Conservation (phyloP, 2,888 invertebrate species). For the Leptopterna dolabrata region DNA sequence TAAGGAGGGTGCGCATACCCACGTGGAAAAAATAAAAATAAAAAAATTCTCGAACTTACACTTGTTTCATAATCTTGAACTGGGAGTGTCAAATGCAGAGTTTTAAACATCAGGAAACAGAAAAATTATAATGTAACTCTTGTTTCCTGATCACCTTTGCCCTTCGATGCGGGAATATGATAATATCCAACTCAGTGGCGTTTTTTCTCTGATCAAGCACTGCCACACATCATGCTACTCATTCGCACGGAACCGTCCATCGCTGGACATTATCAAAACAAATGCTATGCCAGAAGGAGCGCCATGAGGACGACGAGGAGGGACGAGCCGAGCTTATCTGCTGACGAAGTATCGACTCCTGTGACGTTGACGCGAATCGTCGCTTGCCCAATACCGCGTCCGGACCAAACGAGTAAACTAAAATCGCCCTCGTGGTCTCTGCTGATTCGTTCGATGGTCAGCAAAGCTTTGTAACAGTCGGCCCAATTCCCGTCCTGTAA, state of each 20-base stretch:
- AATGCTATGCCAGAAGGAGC: slow-evolving; percentile 22
- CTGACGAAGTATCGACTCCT: slow-evolving; percentile 40
- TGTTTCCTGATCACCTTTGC: no score
- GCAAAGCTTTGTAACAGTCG: slow-evolving; percentile 72
- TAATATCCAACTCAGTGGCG: no score
- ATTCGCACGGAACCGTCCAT: not conserved
- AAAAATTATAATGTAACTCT: no score
- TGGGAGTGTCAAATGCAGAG: no score
- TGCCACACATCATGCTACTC: no score
- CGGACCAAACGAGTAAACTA: slow-evolving; percentile 73
- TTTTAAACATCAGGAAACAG: no score
- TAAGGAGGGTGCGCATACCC: no score
- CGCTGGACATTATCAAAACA: not conserved
- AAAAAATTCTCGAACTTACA: no score
- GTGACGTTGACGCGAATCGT: slow-evolving; percentile 75
- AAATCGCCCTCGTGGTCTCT: slow-evolving; percentile 74
- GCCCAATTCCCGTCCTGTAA: slow-evolving; percentile 71
- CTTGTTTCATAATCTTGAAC: no score
- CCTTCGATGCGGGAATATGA: no score
- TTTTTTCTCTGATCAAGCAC: no score
- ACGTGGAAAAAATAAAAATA: no score
- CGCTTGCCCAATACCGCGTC: slow-evolving; percentile 74
- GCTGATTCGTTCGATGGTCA: slow-evolving; percentile 72
- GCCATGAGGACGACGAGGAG: slow-evolving; percentile 36
- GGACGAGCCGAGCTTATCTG: not conserved